These are phyloP conservation scores for Cheilosia vulpina DNA, from an alignment of 2,888 invertebrate genomes.

Conservation along the genomic window DNA sequence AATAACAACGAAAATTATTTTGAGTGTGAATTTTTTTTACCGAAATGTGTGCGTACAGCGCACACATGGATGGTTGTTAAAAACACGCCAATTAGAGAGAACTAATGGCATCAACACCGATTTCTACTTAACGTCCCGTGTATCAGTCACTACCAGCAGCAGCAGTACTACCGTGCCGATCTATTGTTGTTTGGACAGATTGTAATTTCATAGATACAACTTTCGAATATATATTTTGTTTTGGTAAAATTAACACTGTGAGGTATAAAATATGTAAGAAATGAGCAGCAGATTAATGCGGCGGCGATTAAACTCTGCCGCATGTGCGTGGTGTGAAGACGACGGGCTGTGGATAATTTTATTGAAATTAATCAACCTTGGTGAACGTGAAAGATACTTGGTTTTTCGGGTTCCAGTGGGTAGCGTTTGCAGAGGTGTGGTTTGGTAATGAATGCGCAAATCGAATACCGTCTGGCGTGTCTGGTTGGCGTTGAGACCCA, in stretches of 20 bases:
- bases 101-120: conserved; percentile 52
- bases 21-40: conserved; percentile 33
- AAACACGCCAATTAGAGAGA: conserved; percentile 57
- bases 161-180: conserved; percentile 9
- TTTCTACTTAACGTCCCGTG: conserved; percentile 63
- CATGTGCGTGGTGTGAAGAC: conserved; percentile 34
- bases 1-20: conserved; percentile 14
- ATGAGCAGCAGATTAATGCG: conserved; percentile 17
- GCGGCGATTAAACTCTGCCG: conserved; percentile 10
- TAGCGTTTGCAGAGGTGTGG: conserved; percentile 48
- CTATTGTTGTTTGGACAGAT: conserved; percentile 46
- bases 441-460: conserved; percentile 42
- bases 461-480: conserved; percentile 16
- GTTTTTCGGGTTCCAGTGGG: conserved; percentile 54
- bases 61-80: conserved; percentile 18
- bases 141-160: conserved; percentile 10
- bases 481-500: conserved; percentile 32
- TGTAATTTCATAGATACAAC: conserved; percentile 40
- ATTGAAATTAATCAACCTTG: conserved; percentile 64
- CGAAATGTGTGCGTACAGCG: conserved; percentile 3
- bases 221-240: conserved; percentile 47
- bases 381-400: conserved; percentile 24
- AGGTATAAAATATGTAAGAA: conserved; percentile 9
- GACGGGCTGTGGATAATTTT: conserved; percentile 49
- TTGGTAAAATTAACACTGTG: conserved; percentile 11